Evolutionary conservation across 1,140 invertebrate genomes (phyloP).

Genomic region (Campodea augens): DNA sequence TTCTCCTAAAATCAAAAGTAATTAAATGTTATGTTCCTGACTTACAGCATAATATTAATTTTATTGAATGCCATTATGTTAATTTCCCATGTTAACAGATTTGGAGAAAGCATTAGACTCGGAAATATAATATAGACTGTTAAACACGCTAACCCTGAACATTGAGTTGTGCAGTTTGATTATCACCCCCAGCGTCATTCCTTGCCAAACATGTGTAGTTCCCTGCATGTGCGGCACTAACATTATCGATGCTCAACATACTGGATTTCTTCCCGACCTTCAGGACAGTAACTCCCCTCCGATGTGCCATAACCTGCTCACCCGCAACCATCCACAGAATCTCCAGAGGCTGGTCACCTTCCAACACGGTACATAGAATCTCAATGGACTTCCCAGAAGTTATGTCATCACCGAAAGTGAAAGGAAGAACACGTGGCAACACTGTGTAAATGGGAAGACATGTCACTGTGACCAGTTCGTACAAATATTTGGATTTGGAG

Average conservation of each 20-base stretch:
- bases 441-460: constrained; percentile 26
- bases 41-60: too few species aligned
- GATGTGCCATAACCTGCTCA: constrained; percentile 25
- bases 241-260: constrained; percentile 36
- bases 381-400: constrained; percentile 42
- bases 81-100: too few species aligned
- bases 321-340: constrained; percentile 27
- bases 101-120: too few species aligned
- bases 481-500: too few species aligned
- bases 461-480: too few species aligned
- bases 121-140: too few species aligned
- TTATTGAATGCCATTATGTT: too few species aligned
- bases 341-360: constrained; percentile 38
- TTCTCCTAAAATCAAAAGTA: too few species aligned
- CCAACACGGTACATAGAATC: constrained; percentile 36
- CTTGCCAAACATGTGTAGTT: constrained; percentile 26
- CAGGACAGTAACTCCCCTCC: constrained; percentile 7
- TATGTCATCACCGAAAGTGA: constrained; percentile 20
- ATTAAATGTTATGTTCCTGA: too few species aligned
- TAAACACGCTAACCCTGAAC: constrained; percentile 31
- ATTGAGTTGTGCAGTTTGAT: constrained; percentile 30
- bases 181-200: constrained; percentile 25
- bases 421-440: constrained; percentile 39
- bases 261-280: constrained; percentile 9
- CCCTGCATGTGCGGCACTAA: constrained; percentile 25